Evolutionary conservation across 2,113 vertebrate species (phyloP).

Genomic region (Ursus arctos): DNA sequence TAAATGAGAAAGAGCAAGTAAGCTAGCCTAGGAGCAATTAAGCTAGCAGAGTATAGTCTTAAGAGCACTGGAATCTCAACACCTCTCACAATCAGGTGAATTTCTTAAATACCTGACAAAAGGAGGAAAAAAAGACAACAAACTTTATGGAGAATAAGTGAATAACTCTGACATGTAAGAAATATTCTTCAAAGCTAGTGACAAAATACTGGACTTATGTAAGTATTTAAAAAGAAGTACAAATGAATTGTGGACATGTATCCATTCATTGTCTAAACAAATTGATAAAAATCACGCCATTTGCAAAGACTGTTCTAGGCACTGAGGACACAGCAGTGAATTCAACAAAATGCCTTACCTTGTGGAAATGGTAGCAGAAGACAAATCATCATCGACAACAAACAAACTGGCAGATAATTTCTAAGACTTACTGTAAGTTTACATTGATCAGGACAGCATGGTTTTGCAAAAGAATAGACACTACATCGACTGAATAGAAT

Average conservation of each 20-base stretch:
- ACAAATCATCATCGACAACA: not conserved
- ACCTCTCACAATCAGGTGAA: not conserved
- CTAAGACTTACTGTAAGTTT: not conserved
- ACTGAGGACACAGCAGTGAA: not conserved
- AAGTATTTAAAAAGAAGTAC: not conserved
- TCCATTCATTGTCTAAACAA: not conserved
- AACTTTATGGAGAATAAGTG: not conserved
- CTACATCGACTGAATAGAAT: not conserved
- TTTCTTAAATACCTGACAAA: not conserved
- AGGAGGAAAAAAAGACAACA: not conserved
- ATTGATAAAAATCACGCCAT: not conserved
- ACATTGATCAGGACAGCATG: not conserved
- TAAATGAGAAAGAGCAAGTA: not conserved
- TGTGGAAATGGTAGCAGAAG: not conserved
- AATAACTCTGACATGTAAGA: not conserved
- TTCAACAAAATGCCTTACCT: not conserved
- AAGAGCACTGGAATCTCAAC: not conserved
- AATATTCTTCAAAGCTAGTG: not conserved
- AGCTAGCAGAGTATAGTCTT: not conserved
- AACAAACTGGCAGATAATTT: not conserved
- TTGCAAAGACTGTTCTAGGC: not conserved
- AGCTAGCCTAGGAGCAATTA: not conserved
- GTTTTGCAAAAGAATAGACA: not conserved
- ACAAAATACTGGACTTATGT: not conserved
- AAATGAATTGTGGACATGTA: not conserved